phyloP scores from a whole-genome alignment of 2,113 vertebrate genomes.

The Thunnus thynnus region DNA sequence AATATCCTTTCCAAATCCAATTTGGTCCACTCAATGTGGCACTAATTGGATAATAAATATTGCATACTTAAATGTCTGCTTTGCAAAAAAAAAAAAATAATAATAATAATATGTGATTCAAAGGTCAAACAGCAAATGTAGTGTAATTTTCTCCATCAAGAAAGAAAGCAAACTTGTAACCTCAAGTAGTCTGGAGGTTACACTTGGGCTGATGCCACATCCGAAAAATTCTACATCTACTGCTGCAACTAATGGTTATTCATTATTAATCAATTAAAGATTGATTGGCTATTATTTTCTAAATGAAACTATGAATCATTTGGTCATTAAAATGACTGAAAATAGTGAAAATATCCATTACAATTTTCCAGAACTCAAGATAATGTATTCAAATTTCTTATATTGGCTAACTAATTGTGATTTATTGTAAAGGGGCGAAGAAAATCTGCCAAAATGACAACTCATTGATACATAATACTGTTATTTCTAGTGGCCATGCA shows the following conservation, averaged over 20 bases:
- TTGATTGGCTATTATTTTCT: background rate
- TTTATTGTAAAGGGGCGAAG: too few relatives aligned
- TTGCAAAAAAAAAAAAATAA: background rate
- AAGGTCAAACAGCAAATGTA: constrained; percentile 40
- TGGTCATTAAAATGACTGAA: background rate
- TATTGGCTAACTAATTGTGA: too few relatives aligned
- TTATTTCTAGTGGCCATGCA: too few relatives aligned
- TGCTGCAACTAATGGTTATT: background rate
- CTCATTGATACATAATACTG: too few relatives aligned
- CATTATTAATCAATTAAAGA: background rate
- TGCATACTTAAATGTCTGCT: constrained; percentile 25
- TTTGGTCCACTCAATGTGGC: constrained; percentile 31
- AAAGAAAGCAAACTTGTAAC: background rate
- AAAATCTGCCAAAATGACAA: background rate
- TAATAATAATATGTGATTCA: constrained; percentile 2
- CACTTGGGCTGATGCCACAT: background rate
- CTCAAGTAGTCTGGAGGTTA: background rate
- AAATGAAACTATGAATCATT: background rate
- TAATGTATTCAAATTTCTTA: too few relatives aligned
- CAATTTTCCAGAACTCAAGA: too few relatives aligned
- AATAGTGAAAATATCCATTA: background rate
- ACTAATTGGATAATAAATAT: constrained; percentile 57
- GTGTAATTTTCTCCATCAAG: background rate
- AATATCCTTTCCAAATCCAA: constrained; percentile 51
- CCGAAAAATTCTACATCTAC: background rate